phyloP scores from a whole-genome alignment of 1,140 invertebrate genomes.

The Aphelenchoides fujianensis region DNA sequence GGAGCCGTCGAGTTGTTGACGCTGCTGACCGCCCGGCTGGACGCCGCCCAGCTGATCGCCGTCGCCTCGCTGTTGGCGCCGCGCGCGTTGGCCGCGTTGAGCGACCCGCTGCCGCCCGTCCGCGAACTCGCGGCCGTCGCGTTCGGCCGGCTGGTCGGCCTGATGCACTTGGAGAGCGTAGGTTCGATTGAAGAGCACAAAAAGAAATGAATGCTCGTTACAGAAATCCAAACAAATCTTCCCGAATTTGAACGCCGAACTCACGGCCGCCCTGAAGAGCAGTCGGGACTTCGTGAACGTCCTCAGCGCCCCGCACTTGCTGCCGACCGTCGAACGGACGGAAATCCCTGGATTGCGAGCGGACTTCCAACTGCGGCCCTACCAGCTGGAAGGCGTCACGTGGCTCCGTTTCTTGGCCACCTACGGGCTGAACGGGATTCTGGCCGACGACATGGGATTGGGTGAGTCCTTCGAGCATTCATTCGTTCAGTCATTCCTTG shows the following conservation, averaged over 20 bases:
- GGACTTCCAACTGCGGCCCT: constrained; percentile 37
- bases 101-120: constrained; percentile 41
- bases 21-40: constrained; percentile 17
- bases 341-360: constrained; percentile 48
- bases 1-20: constrained; percentile 44
- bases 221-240: neutral
- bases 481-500: too few species aligned
- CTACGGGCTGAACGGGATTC: constrained; percentile 91
- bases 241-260: neutral
- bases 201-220: neutral
- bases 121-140: constrained; percentile 50
- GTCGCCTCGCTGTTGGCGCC: constrained; percentile 49
- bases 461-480: too few species aligned
- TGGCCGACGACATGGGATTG: constrained; percentile 95
- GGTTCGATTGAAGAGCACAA: too few species aligned
- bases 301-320: constrained; percentile 38
- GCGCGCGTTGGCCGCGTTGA: constrained; percentile 41
- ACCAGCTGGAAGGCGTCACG: constrained; percentile 76
- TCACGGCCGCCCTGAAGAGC: neutral
- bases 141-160: constrained; percentile 49
- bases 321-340: constrained; percentile 36
- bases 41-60: constrained; percentile 11
- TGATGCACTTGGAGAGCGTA: constrained; percentile 53
- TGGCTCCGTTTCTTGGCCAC: constrained; percentile 93
- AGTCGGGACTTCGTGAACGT: constrained; percentile 51